Percentiles rank a stretch among this genome's conserved stretches.
These are phyloP conservation scores for Strix uralensis DNA, from an alignment of 2,113 vertebrate genomes.

Conservation along the genomic window DNA sequence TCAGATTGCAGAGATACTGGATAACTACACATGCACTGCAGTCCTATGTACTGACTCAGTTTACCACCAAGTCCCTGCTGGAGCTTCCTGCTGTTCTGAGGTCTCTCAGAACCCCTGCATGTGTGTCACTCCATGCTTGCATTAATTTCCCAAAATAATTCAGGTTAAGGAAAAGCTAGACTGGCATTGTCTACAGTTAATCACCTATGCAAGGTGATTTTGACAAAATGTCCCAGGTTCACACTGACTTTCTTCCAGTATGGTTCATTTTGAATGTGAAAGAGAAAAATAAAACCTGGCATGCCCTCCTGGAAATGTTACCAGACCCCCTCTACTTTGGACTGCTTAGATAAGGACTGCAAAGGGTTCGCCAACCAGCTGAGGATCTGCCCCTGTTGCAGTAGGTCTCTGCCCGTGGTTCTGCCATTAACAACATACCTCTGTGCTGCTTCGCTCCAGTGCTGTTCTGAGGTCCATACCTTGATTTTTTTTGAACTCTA, in stretches of 20 bases:
- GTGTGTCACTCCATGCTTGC: background rate
- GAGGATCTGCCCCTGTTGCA: background rate
- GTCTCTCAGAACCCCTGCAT: background rate
- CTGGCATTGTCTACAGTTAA: rapidly evolving
- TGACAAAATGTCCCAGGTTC: background rate
- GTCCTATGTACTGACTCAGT: background rate
- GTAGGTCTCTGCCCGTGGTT: background rate
- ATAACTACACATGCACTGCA: background rate
- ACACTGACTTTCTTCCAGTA: background rate
- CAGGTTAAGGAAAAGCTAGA: background rate
- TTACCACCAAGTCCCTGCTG: background rate
- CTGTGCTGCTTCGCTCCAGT: background rate
- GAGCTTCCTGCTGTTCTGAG: background rate
- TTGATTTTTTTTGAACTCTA: background rate
- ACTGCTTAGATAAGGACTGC: background rate
- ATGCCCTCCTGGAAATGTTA: background rate
- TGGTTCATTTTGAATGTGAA: background rate
- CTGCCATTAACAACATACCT: background rate
- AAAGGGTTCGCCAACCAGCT: background rate
- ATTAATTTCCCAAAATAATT: background rate
- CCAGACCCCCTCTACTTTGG: background rate
- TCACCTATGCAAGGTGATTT: background rate
- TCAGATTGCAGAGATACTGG: background rate
- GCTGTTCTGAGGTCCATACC: background rate
- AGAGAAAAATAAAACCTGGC: background rate